phyloP scores from a whole-genome alignment of 2,888 invertebrate species.

The Tiliacea citrago region DNA sequence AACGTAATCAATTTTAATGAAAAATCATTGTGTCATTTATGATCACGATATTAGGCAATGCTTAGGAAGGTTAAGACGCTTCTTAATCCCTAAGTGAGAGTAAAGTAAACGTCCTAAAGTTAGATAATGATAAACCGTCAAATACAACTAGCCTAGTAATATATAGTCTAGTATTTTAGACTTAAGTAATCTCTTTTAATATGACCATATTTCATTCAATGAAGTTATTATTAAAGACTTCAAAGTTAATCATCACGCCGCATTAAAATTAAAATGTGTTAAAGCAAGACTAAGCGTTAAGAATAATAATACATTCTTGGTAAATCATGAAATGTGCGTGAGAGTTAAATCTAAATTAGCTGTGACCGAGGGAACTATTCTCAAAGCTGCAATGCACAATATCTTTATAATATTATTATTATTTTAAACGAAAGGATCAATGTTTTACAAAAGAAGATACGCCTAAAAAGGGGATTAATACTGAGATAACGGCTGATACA shows the following conservation, averaged over 20 bases:
- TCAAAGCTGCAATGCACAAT: constrained; percentile 14
- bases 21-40: not conserved
- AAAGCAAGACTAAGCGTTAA: constrained; percentile 16
- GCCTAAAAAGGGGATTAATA: not conserved
- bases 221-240: not conserved
- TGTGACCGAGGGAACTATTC: constrained; percentile 13
- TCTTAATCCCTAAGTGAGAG: not conserved
- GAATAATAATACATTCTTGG: constrained; percentile 38
- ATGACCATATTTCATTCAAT: not conserved
- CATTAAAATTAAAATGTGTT: constrained; percentile 11
- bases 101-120: not conserved
- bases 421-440: too few species aligned
- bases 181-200: not conserved
- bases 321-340: constrained; percentile 26
- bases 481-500: not conserved
- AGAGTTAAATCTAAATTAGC: constrained; percentile 40
- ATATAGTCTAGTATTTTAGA: not conserved
- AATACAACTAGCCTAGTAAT: not conserved
- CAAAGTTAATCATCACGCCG: not conserved
- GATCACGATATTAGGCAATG: not conserved
- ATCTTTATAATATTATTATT: not conserved
- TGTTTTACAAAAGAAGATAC: not conserved
- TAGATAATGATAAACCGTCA: not conserved
- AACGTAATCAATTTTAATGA: not conserved
- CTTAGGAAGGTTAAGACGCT: not conserved